Percentiles rank a stretch among this genome's conserved stretches.
Conservation (phyloP, 2,113 vertebrate species). For the Genyomyrus donnyi region DNA sequence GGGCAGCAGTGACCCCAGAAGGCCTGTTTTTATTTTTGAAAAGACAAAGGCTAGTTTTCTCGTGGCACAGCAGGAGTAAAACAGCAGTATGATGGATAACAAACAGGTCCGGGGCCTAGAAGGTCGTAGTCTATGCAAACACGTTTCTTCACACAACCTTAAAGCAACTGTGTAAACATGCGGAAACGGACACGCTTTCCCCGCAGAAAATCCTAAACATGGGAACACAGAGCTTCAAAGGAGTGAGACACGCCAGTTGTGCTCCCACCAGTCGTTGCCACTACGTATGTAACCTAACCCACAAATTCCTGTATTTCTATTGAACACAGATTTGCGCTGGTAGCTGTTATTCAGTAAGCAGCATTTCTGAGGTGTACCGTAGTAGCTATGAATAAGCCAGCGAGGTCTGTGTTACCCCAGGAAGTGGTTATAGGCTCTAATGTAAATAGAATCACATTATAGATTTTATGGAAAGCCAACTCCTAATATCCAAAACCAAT, state of each 20-base stretch:
- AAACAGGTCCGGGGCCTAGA: not conserved
- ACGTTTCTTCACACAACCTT: not conserved
- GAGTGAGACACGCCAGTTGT: not conserved
- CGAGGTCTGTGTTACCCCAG: not conserved
- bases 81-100: not conserved
- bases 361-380: constrained; percentile 2
- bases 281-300: constrained; percentile 7
- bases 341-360: not conserved
- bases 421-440: not conserved
- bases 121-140: not conserved
- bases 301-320: constrained; percentile 9
- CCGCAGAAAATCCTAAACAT: not conserved
- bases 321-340: not conserved
- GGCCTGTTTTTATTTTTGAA: not conserved
- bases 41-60: not conserved
- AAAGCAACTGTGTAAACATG: not conserved
- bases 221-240: not conserved
- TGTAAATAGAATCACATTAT: not conserved
- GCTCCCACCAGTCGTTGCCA: not conserved
- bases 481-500: not conserved
- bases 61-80: not conserved
- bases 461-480: constrained; percentile 1
- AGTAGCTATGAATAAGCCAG: not conserved
- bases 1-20: not conserved
- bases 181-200: not conserved